Percentiles rank a stretch among this genome's conserved stretches.
These are phyloP conservation scores for Lasioglossum zephyrum DNA, from an alignment of 2,888 invertebrate genomes.

Conservation along the genomic window DNA sequence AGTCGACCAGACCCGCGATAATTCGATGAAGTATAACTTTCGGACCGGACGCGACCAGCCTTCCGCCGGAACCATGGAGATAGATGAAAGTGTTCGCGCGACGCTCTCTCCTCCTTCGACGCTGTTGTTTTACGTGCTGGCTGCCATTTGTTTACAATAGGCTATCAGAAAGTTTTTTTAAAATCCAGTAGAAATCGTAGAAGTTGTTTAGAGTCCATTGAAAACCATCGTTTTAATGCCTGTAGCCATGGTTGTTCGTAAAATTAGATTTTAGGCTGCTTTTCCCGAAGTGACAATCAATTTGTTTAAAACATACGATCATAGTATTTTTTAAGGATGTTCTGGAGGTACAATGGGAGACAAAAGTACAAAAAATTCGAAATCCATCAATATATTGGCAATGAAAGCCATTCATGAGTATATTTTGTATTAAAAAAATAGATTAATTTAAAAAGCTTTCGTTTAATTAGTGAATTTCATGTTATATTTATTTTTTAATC, in stretches of 20 bases:
- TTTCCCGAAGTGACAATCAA: too few relatives aligned
- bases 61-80: background rate
- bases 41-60: background rate
- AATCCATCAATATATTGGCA: too few relatives aligned
- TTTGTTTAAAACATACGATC: too few relatives aligned
- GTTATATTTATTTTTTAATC: too few relatives aligned
- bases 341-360: too few relatives aligned
- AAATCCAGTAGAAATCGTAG: too few relatives aligned
- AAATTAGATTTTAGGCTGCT: background rate
- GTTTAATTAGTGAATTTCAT: too few relatives aligned
- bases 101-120: background rate
- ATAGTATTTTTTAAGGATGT: too few relatives aligned
- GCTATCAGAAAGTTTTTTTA: background rate
- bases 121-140: background rate
- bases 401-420: too few relatives aligned
- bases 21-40: slow-evolving; percentile 23
- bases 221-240: background rate
- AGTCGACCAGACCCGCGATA: background rate
- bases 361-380: too few relatives aligned
- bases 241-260: background rate
- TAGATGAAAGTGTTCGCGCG: background rate
- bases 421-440: too few relatives aligned
- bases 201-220: background rate
- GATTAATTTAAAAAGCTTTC: too few relatives aligned
- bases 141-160: background rate